Evolutionary conservation across 2,888 invertebrate species (phyloP), one percentile per base, ranked within the genome.

Genomic region (Schrankia costaestrigalis): DNA sequence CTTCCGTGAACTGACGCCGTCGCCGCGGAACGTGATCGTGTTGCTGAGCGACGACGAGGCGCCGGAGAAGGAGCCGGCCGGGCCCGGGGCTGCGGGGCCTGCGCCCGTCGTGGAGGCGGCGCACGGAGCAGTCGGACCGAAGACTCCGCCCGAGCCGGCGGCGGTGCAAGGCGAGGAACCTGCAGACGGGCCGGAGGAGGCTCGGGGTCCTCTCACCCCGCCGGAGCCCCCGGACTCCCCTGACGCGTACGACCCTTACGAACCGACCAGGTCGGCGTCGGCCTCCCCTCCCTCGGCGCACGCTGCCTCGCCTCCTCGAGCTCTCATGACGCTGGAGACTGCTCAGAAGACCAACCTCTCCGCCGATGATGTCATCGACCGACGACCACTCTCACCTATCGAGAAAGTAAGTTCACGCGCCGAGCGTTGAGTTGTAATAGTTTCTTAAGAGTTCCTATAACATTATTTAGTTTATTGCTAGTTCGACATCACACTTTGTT

Each of bases 161-260:
- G 48, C 63, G 21, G 47, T 48, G 23, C 40, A 92, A 92, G 34
- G 15, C 18, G 1, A 92, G 92, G 92, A 66, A 60, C 93, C 94
- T 67, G 8, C 94, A 93, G 23, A 7, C 14, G 35, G 9, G 26
- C n/a, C 53, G 27, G 52, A 40, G 1, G 94, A 94, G 0, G 93
- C 94, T 1, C 94, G 93, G 70, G 94, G 95, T 0, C 85, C 92
- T 23, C 90, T 91, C 13, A 91, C 91, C 9, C 91, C 91, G 2
- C 91, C 91, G 0, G 81, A 89, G 60, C 78, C 76, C 30, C 73
- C 75, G 9, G 60, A 92, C 92, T 30, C 94, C 8, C 94, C 94
- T 0, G 95, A 95, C 75, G 95, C 93, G 2, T 96, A 96, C 77
- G 96, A 96, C 91, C 96, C 96, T 1, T 96, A 95, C 77, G 96